Conservation (phyloP, 2,888 invertebrate genomes). For the Amiota communis region DNA sequence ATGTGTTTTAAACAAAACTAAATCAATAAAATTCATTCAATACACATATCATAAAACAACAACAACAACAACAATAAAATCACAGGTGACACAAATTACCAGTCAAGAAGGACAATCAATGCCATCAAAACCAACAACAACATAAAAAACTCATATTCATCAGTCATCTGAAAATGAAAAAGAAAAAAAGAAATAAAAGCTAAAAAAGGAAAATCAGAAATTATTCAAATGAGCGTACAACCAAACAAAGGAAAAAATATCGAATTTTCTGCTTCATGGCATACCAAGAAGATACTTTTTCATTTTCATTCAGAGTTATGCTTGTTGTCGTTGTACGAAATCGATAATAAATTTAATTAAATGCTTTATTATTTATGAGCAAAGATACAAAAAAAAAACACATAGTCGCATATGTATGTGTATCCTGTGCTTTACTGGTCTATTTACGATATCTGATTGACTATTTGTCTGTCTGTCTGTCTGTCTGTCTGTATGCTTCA, state of each 20-base stretch:
- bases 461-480: too few species aligned
- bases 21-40: background rate
- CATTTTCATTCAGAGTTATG: background rate
- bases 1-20: background rate
- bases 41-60: background rate
- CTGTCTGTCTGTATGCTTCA: background rate
- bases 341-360: slow-evolving; percentile 32
- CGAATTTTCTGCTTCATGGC: too few species aligned
- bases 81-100: slow-evolving; percentile 20
- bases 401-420: background rate
- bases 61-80: background rate
- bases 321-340: slow-evolving; percentile 11
- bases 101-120: slow-evolving; percentile 18
- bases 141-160: background rate
- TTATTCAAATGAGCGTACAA: background rate
- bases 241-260: too few species aligned
- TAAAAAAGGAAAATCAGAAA: background rate
- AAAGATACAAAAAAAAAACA: background rate
- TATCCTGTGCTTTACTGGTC: background rate
- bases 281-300: background rate
- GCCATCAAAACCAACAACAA: background rate
- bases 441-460: background rate
- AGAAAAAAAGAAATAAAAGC: slow-evolving; percentile 10
- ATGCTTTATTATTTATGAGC: slow-evolving; percentile 36
- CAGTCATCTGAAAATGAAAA: background rate